phyloP scores from a whole-genome alignment of 1,140 invertebrate species.

The Homarus americanus region DNA sequence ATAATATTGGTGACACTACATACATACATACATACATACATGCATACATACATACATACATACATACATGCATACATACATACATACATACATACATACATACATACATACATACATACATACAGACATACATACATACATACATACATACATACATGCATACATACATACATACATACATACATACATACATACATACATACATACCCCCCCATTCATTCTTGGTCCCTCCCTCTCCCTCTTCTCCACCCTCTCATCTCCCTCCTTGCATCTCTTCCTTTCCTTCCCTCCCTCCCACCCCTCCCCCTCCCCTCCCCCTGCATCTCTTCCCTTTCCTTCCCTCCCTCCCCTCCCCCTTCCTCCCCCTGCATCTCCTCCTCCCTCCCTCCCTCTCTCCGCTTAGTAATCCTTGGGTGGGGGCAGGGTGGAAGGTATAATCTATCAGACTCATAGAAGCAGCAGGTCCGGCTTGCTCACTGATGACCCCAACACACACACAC shows the following conservation, averaged over 20 bases:
- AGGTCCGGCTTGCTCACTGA: too few relatives aligned
- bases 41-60: conserved; percentile 1
- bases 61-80: neutral
- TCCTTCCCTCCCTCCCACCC: neutral
- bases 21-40: too few relatives aligned
- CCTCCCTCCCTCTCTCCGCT: too few relatives aligned
- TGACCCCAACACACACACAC: neutral
- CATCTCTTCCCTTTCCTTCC: too few relatives aligned
- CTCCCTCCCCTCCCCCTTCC: too few relatives aligned
- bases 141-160: neutral
- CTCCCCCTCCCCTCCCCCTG: neutral
- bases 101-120: neutral
- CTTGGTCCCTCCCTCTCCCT: too few relatives aligned
- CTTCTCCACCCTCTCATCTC: too few relatives aligned
- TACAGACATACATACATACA: neutral
- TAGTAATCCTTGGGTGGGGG: neutral
- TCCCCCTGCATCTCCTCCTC: too few relatives aligned
- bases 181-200: neutral
- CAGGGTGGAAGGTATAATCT: neutral
- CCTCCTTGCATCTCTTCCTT: too few relatives aligned
- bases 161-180: neutral
- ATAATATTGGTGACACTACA: too few relatives aligned
- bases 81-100: neutral
- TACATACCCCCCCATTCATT: too few relatives aligned
- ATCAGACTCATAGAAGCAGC: too few relatives aligned